Base-by-base conservation (phyloP, 37 sponge, comb jelly and placozoan species). In the Bolinopsis microptera region DNA sequence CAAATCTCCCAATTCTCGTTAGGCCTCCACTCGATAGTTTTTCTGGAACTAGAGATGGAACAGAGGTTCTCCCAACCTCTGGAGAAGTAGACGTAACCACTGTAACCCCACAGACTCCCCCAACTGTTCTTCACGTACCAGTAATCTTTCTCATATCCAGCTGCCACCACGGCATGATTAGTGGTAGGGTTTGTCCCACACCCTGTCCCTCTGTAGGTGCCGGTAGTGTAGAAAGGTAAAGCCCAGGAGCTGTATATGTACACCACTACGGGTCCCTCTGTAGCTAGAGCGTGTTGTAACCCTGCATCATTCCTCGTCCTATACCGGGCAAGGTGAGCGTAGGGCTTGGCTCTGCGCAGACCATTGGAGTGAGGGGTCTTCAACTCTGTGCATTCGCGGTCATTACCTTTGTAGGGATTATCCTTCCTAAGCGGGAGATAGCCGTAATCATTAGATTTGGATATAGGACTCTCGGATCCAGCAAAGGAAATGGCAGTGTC, bases 31-130 rank as follows among this genome's bases (percentile, higher is more conserved):
- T 72, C 75, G 3, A 72, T 72, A 2, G 18, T n/a, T n/a, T 21
- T 5, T 21, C 75, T n/a, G 3, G n/a, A 23, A 21, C 75, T 72
- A 8, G 75, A n/a, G 31, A 72, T 28, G 31, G 27, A 30, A n/a
- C 75, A 72, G 31, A 72, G 75, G 31, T 72, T 21, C 21, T n/a
- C 21, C 31, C 31, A 72, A 5, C n/a, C 75, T 21, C 75, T 8
- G 75, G 31, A 30, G 31, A 72, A 72, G 75, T 72, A 72, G 26
- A 21, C 75, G 31, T 72, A 72, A 5, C 75, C 75, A 21, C 31
- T 30, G 75, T 72, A 72, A 3, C 75, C 75, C 75, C 75, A 72
- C n/a, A n/a, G n/a, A n/a, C 75, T 72, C 26, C 75, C 75, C 75
- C 75, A 72, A 21, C 75, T 72, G 31, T 72, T 72, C 75, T 72